These are phyloP conservation scores for Polydrusus pterygomalis DNA, from an alignment of 2,888 invertebrate species.

Conservation along the genomic window DNA sequence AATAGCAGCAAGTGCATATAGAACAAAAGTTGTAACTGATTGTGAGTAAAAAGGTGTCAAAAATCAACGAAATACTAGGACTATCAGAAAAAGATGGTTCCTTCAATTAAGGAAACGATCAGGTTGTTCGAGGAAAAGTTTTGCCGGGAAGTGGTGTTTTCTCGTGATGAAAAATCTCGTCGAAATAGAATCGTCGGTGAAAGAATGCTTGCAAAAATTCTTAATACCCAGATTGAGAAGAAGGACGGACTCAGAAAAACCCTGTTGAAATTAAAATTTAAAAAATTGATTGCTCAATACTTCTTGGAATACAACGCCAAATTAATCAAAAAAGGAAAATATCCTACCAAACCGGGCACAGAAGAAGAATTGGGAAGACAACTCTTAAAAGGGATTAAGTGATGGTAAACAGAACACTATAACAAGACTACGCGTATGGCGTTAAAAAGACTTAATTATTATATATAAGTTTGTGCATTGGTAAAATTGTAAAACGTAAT, in stretches of 20 bases:
- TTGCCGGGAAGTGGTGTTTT: not conserved
- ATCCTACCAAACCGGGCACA: not conserved
- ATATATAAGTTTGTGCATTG: too few relatives aligned
- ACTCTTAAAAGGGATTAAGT: not conserved
- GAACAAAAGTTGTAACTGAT: too few relatives aligned
- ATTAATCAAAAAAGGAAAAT: not conserved
- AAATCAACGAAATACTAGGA: too few relatives aligned
- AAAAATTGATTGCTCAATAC: not conserved
- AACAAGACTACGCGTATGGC: too few relatives aligned
- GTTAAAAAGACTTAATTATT: too few relatives aligned
- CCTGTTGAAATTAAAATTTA: not conserved
- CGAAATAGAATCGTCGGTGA: not conserved
- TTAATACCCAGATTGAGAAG: not conserved
- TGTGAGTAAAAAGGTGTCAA: too few relatives aligned
- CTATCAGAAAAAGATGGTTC: not conserved
- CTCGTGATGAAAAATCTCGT: not conserved
- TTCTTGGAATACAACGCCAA: not conserved
- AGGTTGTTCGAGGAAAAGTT: not conserved
- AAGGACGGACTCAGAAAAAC: not conserved
- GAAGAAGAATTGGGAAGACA: slow-evolving; percentile 11
- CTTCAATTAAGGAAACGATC: not conserved
- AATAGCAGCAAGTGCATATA: too few relatives aligned
- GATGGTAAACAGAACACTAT: not conserved
- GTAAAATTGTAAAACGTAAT: too few relatives aligned
- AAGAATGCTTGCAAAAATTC: not conserved